Evolutionary conservation across 2,797 vertebrate genomes (phyloP).

Genomic region (Myotis planiceps): DNA sequence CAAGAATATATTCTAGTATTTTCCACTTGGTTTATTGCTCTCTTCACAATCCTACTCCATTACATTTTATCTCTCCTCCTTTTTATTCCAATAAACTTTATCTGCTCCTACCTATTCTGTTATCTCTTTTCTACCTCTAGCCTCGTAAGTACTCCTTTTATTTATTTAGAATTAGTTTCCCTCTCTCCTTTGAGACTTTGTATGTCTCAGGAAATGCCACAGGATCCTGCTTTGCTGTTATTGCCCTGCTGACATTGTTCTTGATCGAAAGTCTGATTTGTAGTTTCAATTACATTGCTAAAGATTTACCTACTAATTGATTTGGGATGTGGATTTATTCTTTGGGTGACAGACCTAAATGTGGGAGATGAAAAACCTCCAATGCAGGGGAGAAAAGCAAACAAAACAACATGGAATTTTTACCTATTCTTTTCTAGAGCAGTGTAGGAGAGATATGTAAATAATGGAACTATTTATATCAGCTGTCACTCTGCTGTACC

Average conservation of each 20-base stretch:
- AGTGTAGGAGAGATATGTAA: conserved; percentile 73
- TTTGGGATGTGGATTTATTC: conserved; percentile 76
- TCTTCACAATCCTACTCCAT: not conserved
- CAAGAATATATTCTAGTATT: not conserved
- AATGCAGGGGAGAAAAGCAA: not conserved
- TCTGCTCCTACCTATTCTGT: not conserved
- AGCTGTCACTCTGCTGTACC: conserved; percentile 79
- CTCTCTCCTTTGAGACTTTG: not conserved
- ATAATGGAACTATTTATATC: conserved; percentile 79
- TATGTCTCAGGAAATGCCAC: conserved; percentile 3
- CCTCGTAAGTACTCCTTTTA: not conserved
- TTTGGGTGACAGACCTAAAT: conserved; percentile 63
- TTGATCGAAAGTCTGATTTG: conserved; percentile 61
- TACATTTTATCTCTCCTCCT: not conserved
- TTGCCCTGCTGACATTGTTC: conserved; percentile 32
- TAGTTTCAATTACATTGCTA: conserved; percentile 66
- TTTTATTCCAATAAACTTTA: conserved; percentile 32
- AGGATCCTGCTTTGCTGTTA: conserved; percentile 57
- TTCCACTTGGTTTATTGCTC: not conserved
- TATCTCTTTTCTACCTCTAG: conserved; percentile 34
- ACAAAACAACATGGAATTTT: conserved; percentile 67
- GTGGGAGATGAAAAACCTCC: not conserved
- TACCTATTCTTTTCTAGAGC: conserved; percentile 74
- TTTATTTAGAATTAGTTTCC: conserved; percentile 35
- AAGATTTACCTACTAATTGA: conserved; percentile 75